phyloP scores from a whole-genome alignment of 2,888 invertebrate species.

The Drosophila mimica region DNA sequence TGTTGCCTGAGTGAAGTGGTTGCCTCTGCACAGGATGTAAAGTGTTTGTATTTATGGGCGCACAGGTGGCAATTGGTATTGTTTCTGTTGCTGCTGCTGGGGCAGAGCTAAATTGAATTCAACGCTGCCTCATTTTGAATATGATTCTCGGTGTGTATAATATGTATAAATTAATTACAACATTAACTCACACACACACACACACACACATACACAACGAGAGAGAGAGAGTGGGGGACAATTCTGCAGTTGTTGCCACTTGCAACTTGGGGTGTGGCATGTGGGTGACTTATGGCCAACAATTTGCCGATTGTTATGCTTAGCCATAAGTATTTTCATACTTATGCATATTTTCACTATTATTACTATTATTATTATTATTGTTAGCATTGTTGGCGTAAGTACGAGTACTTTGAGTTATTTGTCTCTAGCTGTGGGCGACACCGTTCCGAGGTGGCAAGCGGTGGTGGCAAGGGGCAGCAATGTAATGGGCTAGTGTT shows the following conservation, averaged over 20 bases:
- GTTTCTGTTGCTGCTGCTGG: conserved; percentile 13
- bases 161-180: conserved; percentile 1
- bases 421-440: conserved; percentile 46
- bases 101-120: conserved; percentile 50
- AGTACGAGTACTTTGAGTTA: conserved; percentile 5
- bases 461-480: background rate
- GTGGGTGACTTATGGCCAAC: conserved; percentile 7
- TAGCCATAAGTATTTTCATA: conserved; percentile 2
- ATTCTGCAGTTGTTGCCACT: conserved; percentile 10
- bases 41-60: conserved; percentile 33
- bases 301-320: conserved; percentile 12
- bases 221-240: background rate
- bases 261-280: background rate
- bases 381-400: conserved; percentile 4
- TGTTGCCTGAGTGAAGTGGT: conserved; percentile 10
- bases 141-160: conserved; percentile 3
- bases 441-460: conserved; percentile 27
- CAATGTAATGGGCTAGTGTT: conserved; percentile 1
- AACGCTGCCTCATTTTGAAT: conserved; percentile 35
- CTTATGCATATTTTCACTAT: conserved; percentile 3
- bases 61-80: conserved; percentile 46
- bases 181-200: background rate
- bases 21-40: conserved; percentile 21
- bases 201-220: conserved; percentile 1
- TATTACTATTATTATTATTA: conserved; percentile 14